Evolutionary conservation across 2,797 vertebrate genomes (phyloP), one percentile per base, ranked within the genome.

Genomic region (Naso thynnoides): DNA sequence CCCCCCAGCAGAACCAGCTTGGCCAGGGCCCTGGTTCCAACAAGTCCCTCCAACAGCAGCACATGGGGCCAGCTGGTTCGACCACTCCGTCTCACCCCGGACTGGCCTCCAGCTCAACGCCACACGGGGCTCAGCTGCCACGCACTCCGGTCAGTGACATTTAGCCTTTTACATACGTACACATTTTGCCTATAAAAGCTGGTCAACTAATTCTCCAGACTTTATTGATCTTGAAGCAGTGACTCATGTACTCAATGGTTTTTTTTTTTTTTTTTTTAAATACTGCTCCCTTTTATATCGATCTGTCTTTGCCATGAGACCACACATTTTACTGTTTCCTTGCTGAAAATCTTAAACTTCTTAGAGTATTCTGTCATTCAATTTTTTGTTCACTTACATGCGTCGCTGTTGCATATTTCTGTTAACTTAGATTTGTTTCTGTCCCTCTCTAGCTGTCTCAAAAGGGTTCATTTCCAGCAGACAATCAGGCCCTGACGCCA

Each of bases 401-500:
- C 31, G n/a, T 41, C 36, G 41, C 5, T 39, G 0, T 26, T 3
- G 55, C 18, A 36, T 36, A n/a, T 76, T 72, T 60, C 24, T 7
- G 11, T 56, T 8, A 39, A 47, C 11, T 41, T 73, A 29, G 77
- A 0, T 60, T 33, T 53, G 2, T 76, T 21, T 38, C 36, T 57
- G 6, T 72, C 19, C 50, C 6, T 60, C 33, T 41, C 1, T 66
- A 99, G 97, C 93, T 98, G 90, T 99, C 97, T 69, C 97, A 99
- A 74, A 96, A 97, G 72, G 94, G 95, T n/a, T 94, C 96, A 4
- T 92, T 96, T 74, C 95, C 93, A 72, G 89, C 94, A 1, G 98
- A 99, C 66, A 95, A 96, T 66, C 97, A 97, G 85, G 95, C 94
- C 16, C 94, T 96, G 61, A 98, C 97, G 48, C 98, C 98, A 42